These are phyloP conservation scores for Doris montereyensis DNA, from an alignment of 2,888 invertebrate genomes.

Conservation along the genomic window DNA sequence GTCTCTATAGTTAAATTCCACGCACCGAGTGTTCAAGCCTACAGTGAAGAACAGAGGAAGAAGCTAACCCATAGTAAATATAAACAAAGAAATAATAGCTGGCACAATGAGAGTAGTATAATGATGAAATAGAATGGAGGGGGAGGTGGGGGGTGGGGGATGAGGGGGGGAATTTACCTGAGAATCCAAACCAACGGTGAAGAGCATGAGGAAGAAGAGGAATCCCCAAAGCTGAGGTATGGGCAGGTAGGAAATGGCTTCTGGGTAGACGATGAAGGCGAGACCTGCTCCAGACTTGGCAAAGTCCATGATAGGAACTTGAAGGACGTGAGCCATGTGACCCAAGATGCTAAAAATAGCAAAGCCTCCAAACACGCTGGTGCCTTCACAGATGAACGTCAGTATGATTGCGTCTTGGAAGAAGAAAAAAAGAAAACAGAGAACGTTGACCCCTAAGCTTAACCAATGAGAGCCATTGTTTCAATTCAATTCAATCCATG, in stretches of 20 bases:
- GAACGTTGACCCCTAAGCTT: no score
- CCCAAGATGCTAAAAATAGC: conserved; percentile 15
- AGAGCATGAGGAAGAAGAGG: neutral
- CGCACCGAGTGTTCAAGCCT: no score
- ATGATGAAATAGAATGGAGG: no score
- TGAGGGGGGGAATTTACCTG: neutral
- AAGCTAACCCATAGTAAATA: no score
- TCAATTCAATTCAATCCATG: no score
- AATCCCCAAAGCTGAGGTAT: neutral
- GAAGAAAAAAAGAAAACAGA: no score
- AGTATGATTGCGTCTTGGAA: conserved; percentile 13
- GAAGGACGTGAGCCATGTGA: neutral
- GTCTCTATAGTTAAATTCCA: no score
- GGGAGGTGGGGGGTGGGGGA: no score
- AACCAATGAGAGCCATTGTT: no score
- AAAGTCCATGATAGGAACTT: neutral
- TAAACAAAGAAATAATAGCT: no score
- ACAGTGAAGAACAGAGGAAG: no score
- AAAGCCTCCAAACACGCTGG: conserved; percentile 23
- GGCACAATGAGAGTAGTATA: no score
- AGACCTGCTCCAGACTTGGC: neutral
- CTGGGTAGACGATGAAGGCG: conserved; percentile 2
- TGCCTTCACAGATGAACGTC: conserved; percentile 20
- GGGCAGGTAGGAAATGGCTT: neutral
- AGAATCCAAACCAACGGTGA: neutral